Base-by-base conservation (phyloP, 2,888 invertebrate genomes). In the Cenopis cana region DNA sequence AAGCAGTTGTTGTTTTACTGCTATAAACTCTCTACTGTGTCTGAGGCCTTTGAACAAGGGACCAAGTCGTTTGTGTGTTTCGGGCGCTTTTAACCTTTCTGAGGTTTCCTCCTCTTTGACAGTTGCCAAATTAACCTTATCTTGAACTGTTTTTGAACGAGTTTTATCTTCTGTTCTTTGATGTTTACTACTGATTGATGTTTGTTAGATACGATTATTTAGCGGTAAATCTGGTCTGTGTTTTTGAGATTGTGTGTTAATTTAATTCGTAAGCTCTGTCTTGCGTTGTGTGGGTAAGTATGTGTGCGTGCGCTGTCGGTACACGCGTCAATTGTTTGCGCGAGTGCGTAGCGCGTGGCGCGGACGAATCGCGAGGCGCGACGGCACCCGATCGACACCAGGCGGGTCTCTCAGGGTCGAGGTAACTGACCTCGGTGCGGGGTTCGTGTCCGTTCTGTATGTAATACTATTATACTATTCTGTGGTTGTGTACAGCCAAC, bases 1-100 rank as follows among this genome's bases (percentile, higher is more conserved):
- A 24, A 24, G 24, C 4, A n/a, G n/a, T 24, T 24, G 24, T 24
- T 24, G 24, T 2, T 54, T 14, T 14, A 20, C 14, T 6, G 14
- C 3, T 14, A 10, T 24, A 38, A 65, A 59, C 64, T 65, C 65
- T 66, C 54, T 65, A 59, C 59, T 57, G 38, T 20, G 14, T 69
- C 69, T 50, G n/a, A 2, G 11, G 11, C 17, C 33, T 56, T 14
- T 46, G 24, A 12, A 24, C 29, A 61, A 33, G 12, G 46, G 61
- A 9, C 41, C 12, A 41, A n/a, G n/a, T 60, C 14, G 29, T 17
- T n/a, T n/a, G 61, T 18, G 49, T 12, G 6, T 8, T 24, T 29
- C 1, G 17, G 49, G 12, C 36, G 17, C 17, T 50, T 60, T 12
- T n/a, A 29, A 33, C 49, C 49, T 61, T 61, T 49, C 41, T 24